A percentile compares a stretch with the other conserved stretches of the same genome.
These are phyloP conservation scores for Thaumetopoea pityocampa DNA, from an alignment of 1,140 invertebrate genomes.

Conservation along the genomic window DNA sequence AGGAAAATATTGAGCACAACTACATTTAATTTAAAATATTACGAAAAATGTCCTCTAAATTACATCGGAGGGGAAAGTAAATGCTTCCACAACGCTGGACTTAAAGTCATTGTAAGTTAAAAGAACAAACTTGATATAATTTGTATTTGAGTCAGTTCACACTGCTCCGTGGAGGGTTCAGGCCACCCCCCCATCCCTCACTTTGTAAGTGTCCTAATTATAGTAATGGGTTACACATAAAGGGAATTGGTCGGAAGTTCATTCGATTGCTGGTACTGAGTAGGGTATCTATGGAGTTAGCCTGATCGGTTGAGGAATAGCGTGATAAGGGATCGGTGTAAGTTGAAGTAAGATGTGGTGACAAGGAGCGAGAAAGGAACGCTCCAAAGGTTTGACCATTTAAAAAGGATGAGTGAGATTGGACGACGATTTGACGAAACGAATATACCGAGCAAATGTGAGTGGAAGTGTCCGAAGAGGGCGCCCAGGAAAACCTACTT, in stretches of 20 bases:
- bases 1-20: background rate
- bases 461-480: too few species aligned
- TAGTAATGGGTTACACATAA: slow-evolving; percentile 59
- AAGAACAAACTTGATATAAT: slow-evolving; percentile 34
- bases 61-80: slow-evolving; percentile 12
- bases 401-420: too few species aligned
- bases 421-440: too few species aligned
- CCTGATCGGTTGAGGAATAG: too few species aligned
- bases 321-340: too few species aligned
- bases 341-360: too few species aligned
- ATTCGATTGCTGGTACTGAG: slow-evolving; percentile 43
- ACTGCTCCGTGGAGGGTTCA: slow-evolving; percentile 20
- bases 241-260: slow-evolving; percentile 54
- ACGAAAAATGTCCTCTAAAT: slow-evolving; percentile 9
- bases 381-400: too few species aligned
- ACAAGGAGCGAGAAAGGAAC: too few species aligned
- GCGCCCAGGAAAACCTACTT: too few species aligned
- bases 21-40: slow-evolving; percentile 4
- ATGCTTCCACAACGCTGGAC: slow-evolving; percentile 13
- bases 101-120: slow-evolving; percentile 24
- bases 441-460: too few species aligned
- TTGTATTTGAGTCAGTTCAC: slow-evolving; percentile 30
- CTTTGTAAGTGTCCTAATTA: slow-evolving; percentile 55
- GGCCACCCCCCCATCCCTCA: slow-evolving; percentile 30
- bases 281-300: too few species aligned